A percentile compares a stretch with the other conserved stretches of the same genome.
phyloP scores from a whole-genome alignment of 2,888 invertebrate genomes.

The Pandemis heparana region DNA sequence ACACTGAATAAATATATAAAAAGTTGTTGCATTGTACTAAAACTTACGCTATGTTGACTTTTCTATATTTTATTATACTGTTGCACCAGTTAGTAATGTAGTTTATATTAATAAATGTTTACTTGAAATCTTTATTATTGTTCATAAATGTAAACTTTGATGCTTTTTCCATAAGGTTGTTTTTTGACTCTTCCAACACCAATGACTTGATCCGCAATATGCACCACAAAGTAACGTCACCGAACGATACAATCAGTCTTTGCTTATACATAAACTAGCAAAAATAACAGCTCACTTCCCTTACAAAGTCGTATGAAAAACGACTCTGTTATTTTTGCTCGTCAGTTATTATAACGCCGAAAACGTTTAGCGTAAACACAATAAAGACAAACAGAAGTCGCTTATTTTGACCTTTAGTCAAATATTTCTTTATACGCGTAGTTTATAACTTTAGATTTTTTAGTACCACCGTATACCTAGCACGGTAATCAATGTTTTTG shows the following conservation, averaged over 20 bases:
- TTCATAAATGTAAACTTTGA: background rate
- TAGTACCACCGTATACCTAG: background rate
- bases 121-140: background rate
- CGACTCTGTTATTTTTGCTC: no score
- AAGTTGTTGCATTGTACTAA: conserved; percentile 3
- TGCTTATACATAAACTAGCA: background rate
- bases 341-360: no score
- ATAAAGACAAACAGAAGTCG: no score
- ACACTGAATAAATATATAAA: background rate
- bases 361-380: no score
- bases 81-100: conserved; percentile 59
- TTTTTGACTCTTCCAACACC: background rate
- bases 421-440: background rate
- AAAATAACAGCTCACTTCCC: no score
- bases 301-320: no score
- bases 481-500: conserved; percentile 23
- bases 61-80: conserved; percentile 61
- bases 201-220: background rate
- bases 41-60: conserved; percentile 49
- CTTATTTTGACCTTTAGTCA: no score
- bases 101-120: background rate
- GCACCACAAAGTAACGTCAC: background rate
- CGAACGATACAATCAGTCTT: background rate
- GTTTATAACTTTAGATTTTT: background rate
- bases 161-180: background rate